Base-by-base conservation (phyloP, 2,888 invertebrate genomes). In the Polyommatus icarus region DNA sequence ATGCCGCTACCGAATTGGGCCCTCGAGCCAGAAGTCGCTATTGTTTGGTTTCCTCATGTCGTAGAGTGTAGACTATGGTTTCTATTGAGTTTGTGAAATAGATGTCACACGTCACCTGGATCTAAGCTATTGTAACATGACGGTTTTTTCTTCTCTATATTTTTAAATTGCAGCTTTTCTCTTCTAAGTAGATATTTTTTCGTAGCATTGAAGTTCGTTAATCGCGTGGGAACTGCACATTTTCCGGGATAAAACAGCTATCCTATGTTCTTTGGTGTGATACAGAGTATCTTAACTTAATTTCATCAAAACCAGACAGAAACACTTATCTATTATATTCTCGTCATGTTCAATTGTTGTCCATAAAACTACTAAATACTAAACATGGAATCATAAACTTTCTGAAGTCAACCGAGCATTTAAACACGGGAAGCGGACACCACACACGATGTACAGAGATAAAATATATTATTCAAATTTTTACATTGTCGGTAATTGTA, bases 1-100 rank as follows among this genome's bases (percentile, higher is more conserved):
- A 50, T 50, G 18, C 46, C 81, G 83, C 83, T 84, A 83, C 84
- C 82, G 84, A 50, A 54, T 24, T 6, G 15, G 75, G 8, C 54
- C 50, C 54, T 24, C 15, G 12, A 20, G 20, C 20, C 46, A 73
- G 18, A 71, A 36, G 18, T 12, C n/a, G 18, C 72, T 40, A 73
- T 20, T 73, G 40, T 46, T 46, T 46, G 12, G 67, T 67, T 67
- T 67, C 67, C 29, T 67, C 15, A 67, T 67, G 18, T 24, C 29
- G 2, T 67, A 67, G 29, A 32, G 6, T 67, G 2, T 67, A 67
- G 29, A 32, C 15, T 67, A 15, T 32, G 67, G 67, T 67, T 67
- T 10, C 5, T 67, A 32, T 32, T 29, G 18, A 54, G 54, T 46
- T 3, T 46, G 46, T 54, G 5, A 54, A 54, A 54, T 15, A 54